These are phyloP conservation scores for Cyclina sinensis DNA, from an alignment of 1,140 invertebrate species.

Conservation along the genomic window DNA sequence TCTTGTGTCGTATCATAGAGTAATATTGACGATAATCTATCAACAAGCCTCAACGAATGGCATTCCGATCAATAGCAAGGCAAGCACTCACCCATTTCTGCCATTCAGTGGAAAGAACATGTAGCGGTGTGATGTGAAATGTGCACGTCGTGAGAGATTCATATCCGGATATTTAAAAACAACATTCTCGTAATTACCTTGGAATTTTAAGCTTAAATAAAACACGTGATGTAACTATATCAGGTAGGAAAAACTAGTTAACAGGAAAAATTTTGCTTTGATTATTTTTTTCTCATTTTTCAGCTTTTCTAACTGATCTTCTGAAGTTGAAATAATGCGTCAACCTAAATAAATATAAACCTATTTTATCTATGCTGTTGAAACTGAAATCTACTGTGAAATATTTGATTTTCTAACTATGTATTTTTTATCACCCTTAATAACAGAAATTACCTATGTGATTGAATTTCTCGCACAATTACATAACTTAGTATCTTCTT, in stretches of 20 bases:
- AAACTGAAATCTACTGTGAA: neutral
- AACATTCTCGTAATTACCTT: neutral
- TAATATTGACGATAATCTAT: slow-evolving; percentile 49
- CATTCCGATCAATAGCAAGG: slow-evolving; percentile 11
- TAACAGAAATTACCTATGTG: neutral
- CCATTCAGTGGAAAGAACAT: slow-evolving; percentile 26
- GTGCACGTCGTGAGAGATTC: slow-evolving; percentile 18
- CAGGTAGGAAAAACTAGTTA: neutral
- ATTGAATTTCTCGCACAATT: neutral
- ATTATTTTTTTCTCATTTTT: too few relatives aligned
- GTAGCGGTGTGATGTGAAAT: slow-evolving; percentile 34
- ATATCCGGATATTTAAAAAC: slow-evolving; percentile 30
- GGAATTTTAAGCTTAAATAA: neutral
- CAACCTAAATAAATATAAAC: too few relatives aligned
- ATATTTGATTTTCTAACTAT: neutral
- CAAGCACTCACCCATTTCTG: slow-evolving; percentile 17
- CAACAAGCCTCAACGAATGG: slow-evolving; percentile 9
- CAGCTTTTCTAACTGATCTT: too few relatives aligned
- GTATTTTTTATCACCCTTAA: neutral
- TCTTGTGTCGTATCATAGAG: slow-evolving; percentile 16
- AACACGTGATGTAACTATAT: neutral
- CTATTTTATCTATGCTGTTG: too few relatives aligned
- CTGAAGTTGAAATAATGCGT: too few relatives aligned
- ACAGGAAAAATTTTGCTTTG: neutral
- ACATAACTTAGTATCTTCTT: too few relatives aligned